Conservation (phyloP, 2,888 invertebrate genomes). For the Drosophila merina region DNA sequence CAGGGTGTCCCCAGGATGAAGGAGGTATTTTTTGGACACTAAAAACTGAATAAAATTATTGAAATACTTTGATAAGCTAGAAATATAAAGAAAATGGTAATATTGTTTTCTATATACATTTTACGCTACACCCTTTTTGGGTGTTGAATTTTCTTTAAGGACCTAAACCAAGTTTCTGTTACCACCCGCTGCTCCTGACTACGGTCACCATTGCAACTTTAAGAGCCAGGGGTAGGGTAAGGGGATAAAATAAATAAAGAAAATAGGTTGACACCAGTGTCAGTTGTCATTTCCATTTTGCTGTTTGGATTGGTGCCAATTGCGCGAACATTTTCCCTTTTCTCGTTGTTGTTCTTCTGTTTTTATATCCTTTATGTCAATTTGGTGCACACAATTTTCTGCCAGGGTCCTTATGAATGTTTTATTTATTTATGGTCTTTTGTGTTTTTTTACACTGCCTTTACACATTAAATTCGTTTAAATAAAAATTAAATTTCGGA, state of each 20-base stretch:
- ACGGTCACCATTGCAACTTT: slow-evolving; percentile 44
- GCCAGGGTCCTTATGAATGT: slow-evolving; percentile 35
- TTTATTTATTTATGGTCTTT: slow-evolving; percentile 32
- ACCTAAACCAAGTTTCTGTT: slow-evolving; percentile 44
- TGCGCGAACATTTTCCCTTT: slow-evolving; percentile 41
- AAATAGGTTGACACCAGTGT: slow-evolving; percentile 61
- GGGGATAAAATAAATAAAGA: slow-evolving; percentile 18
- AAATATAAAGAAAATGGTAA: no score
- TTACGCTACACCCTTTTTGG: slow-evolving; percentile 43
- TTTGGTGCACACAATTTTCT: slow-evolving; percentile 30
- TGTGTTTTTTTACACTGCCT: slow-evolving; percentile 1
- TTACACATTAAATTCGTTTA: background rate
- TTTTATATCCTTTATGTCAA: slow-evolving; percentile 30
- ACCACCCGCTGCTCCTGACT: slow-evolving; percentile 32
- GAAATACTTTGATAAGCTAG: no score
- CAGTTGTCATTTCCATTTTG: slow-evolving; percentile 54
- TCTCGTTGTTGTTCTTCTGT: slow-evolving; percentile 8
- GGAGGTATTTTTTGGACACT: background rate
- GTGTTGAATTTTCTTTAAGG: slow-evolving; percentile 42
- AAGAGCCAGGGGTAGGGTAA: slow-evolving; percentile 27
- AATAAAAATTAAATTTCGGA: background rate
- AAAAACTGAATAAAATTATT: background rate
- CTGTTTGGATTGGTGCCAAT: slow-evolving; percentile 59
- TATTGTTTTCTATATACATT: no score
- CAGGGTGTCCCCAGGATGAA: slow-evolving; percentile 10